Base-by-base conservation (phyloP, 2,888 invertebrate genomes). In the Carcina quercana region DNA sequence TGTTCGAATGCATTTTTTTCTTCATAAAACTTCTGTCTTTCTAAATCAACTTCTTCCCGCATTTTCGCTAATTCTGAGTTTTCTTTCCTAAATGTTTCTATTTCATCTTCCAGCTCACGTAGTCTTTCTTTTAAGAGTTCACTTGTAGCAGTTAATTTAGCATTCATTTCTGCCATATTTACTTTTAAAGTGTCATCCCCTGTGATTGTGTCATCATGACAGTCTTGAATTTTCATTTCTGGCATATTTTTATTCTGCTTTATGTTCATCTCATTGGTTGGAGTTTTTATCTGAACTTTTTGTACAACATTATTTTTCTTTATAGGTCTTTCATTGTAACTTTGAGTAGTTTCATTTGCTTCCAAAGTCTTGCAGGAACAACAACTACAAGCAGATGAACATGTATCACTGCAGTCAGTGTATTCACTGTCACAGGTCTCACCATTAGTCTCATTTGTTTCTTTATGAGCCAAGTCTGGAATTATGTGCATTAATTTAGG, bases 101-200 rank as follows among this genome's bases (percentile, higher is more conserved):
- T 70, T 86, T 87, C 91, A 34, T 83, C 74, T 68, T 92, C 90
- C 21, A 93, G 65, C 57, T 91, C 90, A 24, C 73, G 53, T 1
- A 92, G 72, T 29, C 91, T 88, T 11, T 73, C 79, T 62, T 88
- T 87, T 38, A 90, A 53, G 26, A 87, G 57, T 50, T 88, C 87
- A 55, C 87, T 86, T 46, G 87, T 87, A 42, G 86, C 85, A 48
- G 85, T 59, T 49, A 82, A 65, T 51, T 83, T 82, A 25, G 70
- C 66, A 61, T 82, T 74, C 65, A 74, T 79, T 58, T 83, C 73
- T 48, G 59, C 69, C 61, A 74, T 75, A 39, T 76, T 69, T 31
- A 57, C 56, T 63, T 74, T 78, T 45, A 68, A 61, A 34, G 35
- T 47, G 45, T 71, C 65, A 56, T 50, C 60, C 43, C 63, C 59